Base-by-base conservation (phyloP, 1,140 invertebrate genomes). In the Drosophila watanabei region DNA sequence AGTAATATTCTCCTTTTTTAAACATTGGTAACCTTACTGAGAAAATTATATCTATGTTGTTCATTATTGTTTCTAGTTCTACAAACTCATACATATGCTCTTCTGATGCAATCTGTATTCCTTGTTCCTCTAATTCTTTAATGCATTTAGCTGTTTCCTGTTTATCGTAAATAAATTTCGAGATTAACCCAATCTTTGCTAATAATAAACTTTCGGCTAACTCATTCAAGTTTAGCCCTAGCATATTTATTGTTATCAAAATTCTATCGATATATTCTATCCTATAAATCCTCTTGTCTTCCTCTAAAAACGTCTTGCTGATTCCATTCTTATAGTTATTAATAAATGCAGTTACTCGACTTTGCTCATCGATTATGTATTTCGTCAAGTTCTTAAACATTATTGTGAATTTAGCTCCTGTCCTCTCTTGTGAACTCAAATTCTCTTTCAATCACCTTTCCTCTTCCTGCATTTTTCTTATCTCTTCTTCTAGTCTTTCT, bases 261-360 rank as follows among this genome's bases (percentile, higher is more conserved):
- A 54, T 18, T 33, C 32, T 54, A 45, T 33, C 9, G 13, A 52
- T 52, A 52, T 52, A 20, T 54, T 37, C 33, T 20, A 37, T 20
- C 18, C n/a, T 28, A 24, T 24, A 24, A 37, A 37, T 24, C 8
- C 18, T 39, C 13, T 24, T 57, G 8, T 57, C 13, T 7, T 57
- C 33, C 7, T 57, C 54, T 9, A 57, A 2, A 39, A 57, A 57
- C 13, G 20, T 39, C 14, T 57, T 57, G 20, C 54, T 57, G 14
- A 57, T 57, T 24, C 33, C 33, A 13, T 37, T 37, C 2, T 37
- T 56, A 11, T 37, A 37, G 7, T 5, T 56, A 11, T 9, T 56
- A 24, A 37, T 52, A 16, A 57, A 57, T 11, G 33, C 20, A 5
- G n/a, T 24, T 14, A 37, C 52, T 32, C 33, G 16, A 5, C 2